Base-by-base conservation (phyloP, 2,113 vertebrate genomes). In the Pterocles orientalis region DNA sequence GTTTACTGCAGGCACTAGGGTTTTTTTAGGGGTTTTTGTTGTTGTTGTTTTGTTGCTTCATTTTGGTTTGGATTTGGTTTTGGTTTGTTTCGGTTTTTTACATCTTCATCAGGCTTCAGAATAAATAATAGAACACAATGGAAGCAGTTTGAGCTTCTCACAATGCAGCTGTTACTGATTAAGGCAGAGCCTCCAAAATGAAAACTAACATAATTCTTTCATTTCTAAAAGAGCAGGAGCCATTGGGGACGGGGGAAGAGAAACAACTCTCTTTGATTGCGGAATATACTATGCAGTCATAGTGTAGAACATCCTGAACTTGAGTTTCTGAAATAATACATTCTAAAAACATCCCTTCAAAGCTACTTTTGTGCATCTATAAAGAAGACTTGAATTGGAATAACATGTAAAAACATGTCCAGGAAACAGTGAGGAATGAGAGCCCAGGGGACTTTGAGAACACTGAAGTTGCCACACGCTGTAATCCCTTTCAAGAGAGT, bases 81-180 rank as follows among this genome's bases (percentile, higher is more conserved):
- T 54, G 13, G 5, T 51, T 62, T 45, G 23, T 18, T n/a, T 54
- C 23, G 7, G 24, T 39, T 60, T 91, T 65, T 56, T 2, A 18
- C 26, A 78, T 86, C 43, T 78, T 90, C 43, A 75, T n/a, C 79
- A 84, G 34, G 34, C 76, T 90, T 88, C 72, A 71, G 33, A 93
- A 89, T 92, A 94, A 96, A 95, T 86, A 95, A 93, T 6, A 84
- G 81, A 92, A 95, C 33, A 97, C 95, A 94, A 95, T 86, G 65
- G 90, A 83, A 94, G 53, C 72, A 71, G 56, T 91, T 75, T 56
- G 45, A 81, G 85, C 43, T 75, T 84, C 90, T 89, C 76, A 81
- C 86, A 88, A 51, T 84, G 80, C 95, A 90, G 86, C 93, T 95
- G 90, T 82, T 94, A 34, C 90, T 20, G 64, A 90, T 93, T 93